Percentiles rank a stretch among this genome's conserved stretches.
Evolutionary conservation across 2,797 vertebrate genomes (phyloP).

Genomic region (Kryptopterus vitreolus): DNA sequence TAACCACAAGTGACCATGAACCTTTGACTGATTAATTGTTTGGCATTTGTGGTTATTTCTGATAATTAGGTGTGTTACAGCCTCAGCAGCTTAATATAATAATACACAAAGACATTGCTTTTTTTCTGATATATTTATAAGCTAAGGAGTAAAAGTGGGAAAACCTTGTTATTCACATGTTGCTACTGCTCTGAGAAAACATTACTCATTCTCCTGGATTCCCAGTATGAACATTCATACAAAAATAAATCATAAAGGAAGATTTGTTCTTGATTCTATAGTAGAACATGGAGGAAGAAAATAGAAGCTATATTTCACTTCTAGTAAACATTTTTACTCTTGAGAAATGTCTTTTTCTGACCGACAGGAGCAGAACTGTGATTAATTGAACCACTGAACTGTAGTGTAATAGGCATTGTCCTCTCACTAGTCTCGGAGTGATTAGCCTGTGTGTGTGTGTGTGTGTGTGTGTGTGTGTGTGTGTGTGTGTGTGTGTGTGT

Average conservation of each 20-base stretch:
- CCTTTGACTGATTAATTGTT: not conserved
- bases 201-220: no score
- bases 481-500: no score
- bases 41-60: not conserved
- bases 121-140: not conserved
- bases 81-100: not conserved
- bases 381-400: conserved; percentile 5
- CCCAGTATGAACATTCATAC: no score
- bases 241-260: not conserved
- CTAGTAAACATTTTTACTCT: not conserved
- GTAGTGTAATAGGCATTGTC: not conserved
- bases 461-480: no score
- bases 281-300: not conserved
- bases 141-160: not conserved
- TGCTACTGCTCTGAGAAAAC: no score
- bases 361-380: not conserved
- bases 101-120: not conserved
- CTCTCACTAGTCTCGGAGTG: not conserved
- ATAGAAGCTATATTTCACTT: not conserved
- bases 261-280: not conserved
- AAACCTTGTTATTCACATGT: not conserved
- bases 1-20: not conserved
- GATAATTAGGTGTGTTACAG: not conserved
- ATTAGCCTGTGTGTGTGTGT: not conserved
- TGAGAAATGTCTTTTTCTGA: not conserved